Conservation (phyloP, 2,113 vertebrate species). For the Cebidichthys violaceus region DNA sequence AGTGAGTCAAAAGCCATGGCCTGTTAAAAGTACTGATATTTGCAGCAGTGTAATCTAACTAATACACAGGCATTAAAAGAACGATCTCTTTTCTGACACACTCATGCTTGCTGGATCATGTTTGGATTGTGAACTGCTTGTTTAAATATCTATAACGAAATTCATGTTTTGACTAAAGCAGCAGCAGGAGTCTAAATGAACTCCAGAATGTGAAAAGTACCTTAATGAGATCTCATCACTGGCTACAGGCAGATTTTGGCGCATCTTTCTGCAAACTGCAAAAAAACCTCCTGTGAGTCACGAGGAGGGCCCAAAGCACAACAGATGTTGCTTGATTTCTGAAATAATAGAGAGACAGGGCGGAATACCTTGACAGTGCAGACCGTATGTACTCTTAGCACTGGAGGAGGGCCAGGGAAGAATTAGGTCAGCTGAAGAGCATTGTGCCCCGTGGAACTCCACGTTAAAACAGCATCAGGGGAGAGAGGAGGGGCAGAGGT, state of each 20-base stretch:
- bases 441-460: constrained; percentile 75
- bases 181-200: constrained; percentile 34
- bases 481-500: constrained; percentile 33
- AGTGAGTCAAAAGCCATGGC: constrained; percentile 18
- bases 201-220: constrained; percentile 52
- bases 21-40: constrained; percentile 14
- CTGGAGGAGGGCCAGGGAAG: constrained; percentile 77
- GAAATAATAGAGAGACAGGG: constrained; percentile 72
- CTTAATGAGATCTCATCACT: constrained; percentile 55
- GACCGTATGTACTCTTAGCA: constrained; percentile 77
- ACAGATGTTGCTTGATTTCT: constrained; percentile 79
- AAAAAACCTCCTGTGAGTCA: constrained; percentile 61
- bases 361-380: constrained; percentile 71
- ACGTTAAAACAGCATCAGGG: constrained; percentile 72
- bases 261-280: constrained; percentile 62
- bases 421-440: constrained; percentile 85
- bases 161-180: constrained; percentile 6
- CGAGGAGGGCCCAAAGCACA: constrained; percentile 71
- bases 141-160: constrained; percentile 12
- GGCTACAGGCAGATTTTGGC: constrained; percentile 51
- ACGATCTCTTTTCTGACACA: constrained; percentile 16
- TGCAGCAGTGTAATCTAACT: not conserved
- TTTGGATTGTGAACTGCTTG: constrained; percentile 9
- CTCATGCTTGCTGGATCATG: not conserved
- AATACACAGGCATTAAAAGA: constrained; percentile 7